Evolutionary conservation across 2,888 invertebrate genomes (phyloP).

Genomic region (Enoplolaimus lenunculus): DNA sequence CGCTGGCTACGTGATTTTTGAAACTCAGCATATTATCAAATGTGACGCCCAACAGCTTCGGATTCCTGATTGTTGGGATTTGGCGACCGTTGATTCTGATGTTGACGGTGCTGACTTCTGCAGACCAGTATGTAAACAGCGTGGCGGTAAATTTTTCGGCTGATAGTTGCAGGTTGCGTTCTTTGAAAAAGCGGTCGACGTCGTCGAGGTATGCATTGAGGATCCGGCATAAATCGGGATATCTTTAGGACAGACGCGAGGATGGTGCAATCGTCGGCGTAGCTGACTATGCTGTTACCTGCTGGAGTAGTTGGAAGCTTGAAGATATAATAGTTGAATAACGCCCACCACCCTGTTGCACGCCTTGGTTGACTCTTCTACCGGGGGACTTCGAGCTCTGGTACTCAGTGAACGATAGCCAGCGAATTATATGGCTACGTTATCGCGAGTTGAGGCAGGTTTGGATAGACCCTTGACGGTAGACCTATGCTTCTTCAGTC

Average conservation of each 20-base stretch:
- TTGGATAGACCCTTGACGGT: too few species aligned
- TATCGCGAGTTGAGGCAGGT: too few species aligned
- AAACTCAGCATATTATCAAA: constrained; percentile 6
- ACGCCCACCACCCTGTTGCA: neutral
- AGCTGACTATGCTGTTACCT: neutral
- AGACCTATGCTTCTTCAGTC: too few species aligned
- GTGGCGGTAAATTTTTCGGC: too few species aligned
- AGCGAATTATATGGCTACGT: neutral
- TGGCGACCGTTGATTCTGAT: neutral
- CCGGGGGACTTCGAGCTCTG: neutral
- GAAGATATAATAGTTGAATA: constrained; percentile 3
- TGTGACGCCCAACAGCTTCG: constrained; percentile 3
- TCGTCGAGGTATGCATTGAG: neutral
- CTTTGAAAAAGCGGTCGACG: neutral
- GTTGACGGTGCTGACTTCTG: neutral
- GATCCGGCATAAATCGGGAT: neutral
- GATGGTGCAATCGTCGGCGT: neutral
- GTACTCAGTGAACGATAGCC: neutral
- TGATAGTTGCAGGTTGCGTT: constrained; percentile 3
- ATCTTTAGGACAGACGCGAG: neutral
- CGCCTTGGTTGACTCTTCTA: neutral
- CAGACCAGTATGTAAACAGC: neutral
- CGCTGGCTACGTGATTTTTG: too few species aligned
- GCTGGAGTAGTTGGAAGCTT: neutral
- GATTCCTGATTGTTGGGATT: neutral